Evolutionary conservation across 2,113 vertebrate species (phyloP).

Genomic region (Daboia siamensis): DNA sequence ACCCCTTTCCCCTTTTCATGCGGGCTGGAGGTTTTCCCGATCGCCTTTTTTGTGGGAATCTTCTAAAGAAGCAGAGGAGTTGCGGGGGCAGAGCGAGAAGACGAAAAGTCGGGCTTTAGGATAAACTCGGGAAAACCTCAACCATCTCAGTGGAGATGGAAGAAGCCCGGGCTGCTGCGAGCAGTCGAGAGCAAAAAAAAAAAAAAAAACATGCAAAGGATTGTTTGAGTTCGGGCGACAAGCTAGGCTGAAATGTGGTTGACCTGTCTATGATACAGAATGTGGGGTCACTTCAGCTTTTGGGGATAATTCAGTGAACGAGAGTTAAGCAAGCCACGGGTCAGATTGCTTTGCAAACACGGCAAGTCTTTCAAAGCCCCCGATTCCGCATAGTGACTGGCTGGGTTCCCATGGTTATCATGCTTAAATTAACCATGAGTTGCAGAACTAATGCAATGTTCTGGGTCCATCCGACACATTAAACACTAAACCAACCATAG

Average conservation of each 20-base stretch:
- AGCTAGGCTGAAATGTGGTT: background rate
- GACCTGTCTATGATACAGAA: background rate
- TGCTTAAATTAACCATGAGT: background rate
- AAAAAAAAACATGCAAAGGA: background rate
- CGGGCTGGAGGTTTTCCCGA: slow-evolving; percentile 58
- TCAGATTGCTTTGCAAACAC: background rate
- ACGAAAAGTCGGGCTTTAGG: slow-evolving; percentile 50
- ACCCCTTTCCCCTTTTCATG: slow-evolving; percentile 49
- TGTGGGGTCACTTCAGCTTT: background rate
- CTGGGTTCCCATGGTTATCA: background rate
- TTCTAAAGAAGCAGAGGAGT: slow-evolving; percentile 17
- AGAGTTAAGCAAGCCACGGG: background rate
- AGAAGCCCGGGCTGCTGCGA: slow-evolving; percentile 35
- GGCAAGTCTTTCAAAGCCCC: background rate
- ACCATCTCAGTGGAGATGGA: slow-evolving; percentile 31
- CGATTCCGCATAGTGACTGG: background rate
- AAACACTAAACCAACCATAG: background rate
- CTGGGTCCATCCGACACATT: background rate
- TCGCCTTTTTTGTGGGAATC: slow-evolving; percentile 41
- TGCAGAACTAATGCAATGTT: background rate
- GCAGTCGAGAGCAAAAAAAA: background rate
- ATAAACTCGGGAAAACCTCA: slow-evolving; percentile 50
- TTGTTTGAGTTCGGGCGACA: background rate
- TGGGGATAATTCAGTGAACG: background rate
- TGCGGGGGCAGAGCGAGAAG: background rate